A percentile compares a stretch with the other conserved stretches of the same genome.
phyloP scores from a whole-genome alignment of 2,797 vertebrate species.

The Remorina albescens region DNA sequence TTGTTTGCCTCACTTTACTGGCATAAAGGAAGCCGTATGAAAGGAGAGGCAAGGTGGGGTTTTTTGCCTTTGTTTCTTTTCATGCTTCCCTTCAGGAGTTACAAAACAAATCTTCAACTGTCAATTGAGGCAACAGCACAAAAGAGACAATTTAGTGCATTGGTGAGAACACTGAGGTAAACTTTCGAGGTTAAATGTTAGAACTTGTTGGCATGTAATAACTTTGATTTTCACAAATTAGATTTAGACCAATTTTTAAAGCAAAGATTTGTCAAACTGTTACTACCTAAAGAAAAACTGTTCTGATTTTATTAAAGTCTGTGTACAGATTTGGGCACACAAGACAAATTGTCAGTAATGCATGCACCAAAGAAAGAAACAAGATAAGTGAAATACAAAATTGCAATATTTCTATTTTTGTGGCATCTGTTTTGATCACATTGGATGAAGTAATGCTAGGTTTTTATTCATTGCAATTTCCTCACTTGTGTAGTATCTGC shows the following conservation, averaged over 20 bases:
- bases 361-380: neutral
- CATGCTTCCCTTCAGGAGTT: neutral
- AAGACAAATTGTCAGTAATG: neutral
- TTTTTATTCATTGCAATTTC: neutral
- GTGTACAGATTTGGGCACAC: neutral
- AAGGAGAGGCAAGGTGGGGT: neutral
- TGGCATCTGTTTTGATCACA: neutral
- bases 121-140: slow-evolving; percentile 9
- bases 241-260: neutral
- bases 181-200: neutral
- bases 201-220: neutral
- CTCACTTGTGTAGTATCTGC: neutral
- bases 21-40: slow-evolving; percentile 31
- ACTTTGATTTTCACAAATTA: neutral
- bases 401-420: neutral
- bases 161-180: neutral
- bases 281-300: neutral
- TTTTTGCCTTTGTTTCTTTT: neutral
- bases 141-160: slow-evolving; percentile 7
- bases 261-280: neutral
- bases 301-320: neutral
- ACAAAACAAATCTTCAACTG: slow-evolving; percentile 13
- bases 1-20: slow-evolving; percentile 32
- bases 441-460: neutral
- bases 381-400: neutral